Conservation (phyloP, 1,140 invertebrate genomes). For the Ctenoplectra terminalis region DNA sequence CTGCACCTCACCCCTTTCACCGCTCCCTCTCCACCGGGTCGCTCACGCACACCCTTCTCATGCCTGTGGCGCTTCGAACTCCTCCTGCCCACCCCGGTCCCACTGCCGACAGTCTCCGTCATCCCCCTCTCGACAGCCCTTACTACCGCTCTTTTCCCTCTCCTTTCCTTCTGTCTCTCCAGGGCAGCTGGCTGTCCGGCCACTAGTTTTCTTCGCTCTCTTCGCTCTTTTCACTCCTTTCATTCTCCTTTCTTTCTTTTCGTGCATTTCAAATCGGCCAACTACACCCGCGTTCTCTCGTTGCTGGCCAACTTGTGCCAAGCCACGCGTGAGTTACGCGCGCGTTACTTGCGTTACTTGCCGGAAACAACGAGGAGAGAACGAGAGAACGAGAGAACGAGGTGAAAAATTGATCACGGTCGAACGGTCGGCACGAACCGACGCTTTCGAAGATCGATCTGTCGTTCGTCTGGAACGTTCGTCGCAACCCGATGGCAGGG, state of each 20-base stretch:
- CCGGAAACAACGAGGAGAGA: slow-evolving; percentile 2
- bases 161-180: slow-evolving; percentile 19
- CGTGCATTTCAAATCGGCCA: slow-evolving; percentile 32
- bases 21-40: neutral
- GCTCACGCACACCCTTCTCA: neutral
- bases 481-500: neutral
- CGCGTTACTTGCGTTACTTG: slow-evolving; percentile 17
- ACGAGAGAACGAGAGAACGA: slow-evolving; percentile 18
- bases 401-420: slow-evolving; percentile 47
- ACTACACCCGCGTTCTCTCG: neutral
- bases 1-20: neutral
- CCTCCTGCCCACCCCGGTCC: neutral
- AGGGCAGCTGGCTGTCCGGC: slow-evolving; percentile 7
- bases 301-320: slow-evolving; percentile 24
- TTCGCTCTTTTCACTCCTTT: neutral
- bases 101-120: slow-evolving; percentile 37
- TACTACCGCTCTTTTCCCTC: slow-evolving; percentile 24
- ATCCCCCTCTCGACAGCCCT: slow-evolving; percentile 41
- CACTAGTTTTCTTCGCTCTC: slow-evolving; percentile 63
- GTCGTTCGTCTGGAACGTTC: neutral
- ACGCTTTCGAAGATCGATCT: slow-evolving; percentile 18
- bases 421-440: neutral
- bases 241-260: slow-evolving; percentile 13
- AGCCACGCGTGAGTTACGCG: slow-evolving; percentile 54
- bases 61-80: neutral